Base-by-base conservation (phyloP, 2,797 vertebrate species). In the Phyllotis vaccarum region DNA sequence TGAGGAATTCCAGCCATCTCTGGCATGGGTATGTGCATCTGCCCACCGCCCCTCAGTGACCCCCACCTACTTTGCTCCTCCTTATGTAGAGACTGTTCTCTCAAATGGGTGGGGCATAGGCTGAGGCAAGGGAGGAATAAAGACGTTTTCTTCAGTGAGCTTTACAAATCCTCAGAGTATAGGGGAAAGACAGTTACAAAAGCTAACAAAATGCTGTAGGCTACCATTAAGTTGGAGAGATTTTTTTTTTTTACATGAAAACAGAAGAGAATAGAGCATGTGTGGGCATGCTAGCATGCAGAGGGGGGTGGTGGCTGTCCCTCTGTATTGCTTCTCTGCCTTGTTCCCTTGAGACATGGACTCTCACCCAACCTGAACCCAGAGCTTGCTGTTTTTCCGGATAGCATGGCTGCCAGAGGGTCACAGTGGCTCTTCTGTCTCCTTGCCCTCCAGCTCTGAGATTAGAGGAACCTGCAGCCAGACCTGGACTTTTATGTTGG, bases 111-210 rank as follows among this genome's bases (percentile, higher is more conserved):
- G 1, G 37, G 27, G 66, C 19, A 12, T 11, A n/a, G 37, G 79
- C 52, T 27, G 14, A 2, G 6, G 34, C 14, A 60, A 66, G 49
- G 58, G 1, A 56, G 81, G 68, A 43, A 3, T 49, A 70, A 52
- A 64, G 16, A 14, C 54, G 5, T 19, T 49, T 6, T 76, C 89
- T 82, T 74, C 21, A 54, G 54, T 24, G 29, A 76, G 46, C 13
- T 81, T 70, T 49, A 24, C 12, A 94, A 81, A 78, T 62, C 21
- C 37, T 91, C n/a, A 66, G 58, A 93, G 54, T 40, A 79, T 91
- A 29, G n/a, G 87, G n/a, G 85, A 12, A 75, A 21, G 9, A 31
- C 62, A 56, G 6, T 19, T 74, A 49, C 3, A 70, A 78, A 89
- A 95, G 85, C 2, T 64, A 88, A 64, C 27, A 27, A 43, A 58